These are phyloP conservation scores for Bubo scandiacus DNA, from an alignment of 2,113 vertebrate species.

Conservation along the genomic window DNA sequence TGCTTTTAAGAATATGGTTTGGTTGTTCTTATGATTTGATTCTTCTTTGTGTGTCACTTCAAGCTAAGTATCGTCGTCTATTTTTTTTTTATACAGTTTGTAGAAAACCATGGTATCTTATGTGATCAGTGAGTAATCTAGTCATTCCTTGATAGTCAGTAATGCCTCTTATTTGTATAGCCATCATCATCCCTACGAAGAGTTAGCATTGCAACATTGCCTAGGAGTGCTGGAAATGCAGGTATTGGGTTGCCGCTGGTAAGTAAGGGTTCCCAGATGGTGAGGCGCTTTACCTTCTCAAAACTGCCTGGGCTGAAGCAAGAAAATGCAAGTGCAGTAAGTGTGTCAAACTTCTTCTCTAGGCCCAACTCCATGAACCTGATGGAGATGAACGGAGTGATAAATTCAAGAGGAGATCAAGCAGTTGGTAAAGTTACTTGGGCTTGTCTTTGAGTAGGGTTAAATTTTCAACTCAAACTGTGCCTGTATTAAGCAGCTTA, in stretches of 20 bases:
- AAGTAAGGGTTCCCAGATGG: not conserved
- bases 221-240: conserved; percentile 77
- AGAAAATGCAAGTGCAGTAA: not conserved
- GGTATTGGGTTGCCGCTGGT: conserved; percentile 57
- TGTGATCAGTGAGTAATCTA: not conserved
- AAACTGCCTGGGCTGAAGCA: not conserved
- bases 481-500: not conserved
- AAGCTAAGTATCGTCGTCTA: not conserved
- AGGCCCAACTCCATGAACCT: not conserved
- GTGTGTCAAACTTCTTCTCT: not conserved
- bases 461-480: not conserved
- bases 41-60: not conserved
- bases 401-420: conserved; percentile 68
- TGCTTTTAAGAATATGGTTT: not conserved
- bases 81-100: not conserved
- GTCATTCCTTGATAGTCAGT: not conserved
- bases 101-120: not conserved
- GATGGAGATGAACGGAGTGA: conserved; percentile 62
- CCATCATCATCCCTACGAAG: conserved; percentile 76
- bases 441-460: not conserved
- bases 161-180: conserved; percentile 65
- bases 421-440: conserved; percentile 75
- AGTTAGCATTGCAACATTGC: conserved; percentile 85
- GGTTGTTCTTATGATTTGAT: not conserved
- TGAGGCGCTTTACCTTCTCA: not conserved